Base-by-base conservation (phyloP, 2,797 vertebrate species). In the Gymnothorax reevesii region DNA sequence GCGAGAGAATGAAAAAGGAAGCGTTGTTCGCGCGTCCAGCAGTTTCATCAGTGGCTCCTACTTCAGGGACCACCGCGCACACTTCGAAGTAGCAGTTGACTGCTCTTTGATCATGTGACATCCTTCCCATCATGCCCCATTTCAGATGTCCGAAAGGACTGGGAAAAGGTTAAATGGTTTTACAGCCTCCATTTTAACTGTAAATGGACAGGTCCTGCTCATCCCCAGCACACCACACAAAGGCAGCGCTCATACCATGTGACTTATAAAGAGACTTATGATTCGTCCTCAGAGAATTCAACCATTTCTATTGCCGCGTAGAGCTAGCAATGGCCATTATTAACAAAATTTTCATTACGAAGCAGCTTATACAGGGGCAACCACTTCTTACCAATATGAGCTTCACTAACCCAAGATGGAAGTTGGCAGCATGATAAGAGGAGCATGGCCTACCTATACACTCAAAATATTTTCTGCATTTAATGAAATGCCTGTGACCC, bases 181-280 rank as follows among this genome's bases (percentile, higher is more conserved):
- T 4, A 79, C 33, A 22, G 54, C 13, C 59, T 17, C 0, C 15
- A 12, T 79, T 57, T 86, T 55, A 80, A 79, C 49, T 54, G 75
- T 86, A 82, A 86, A 64, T 33, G 0, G 85, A 80, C 7, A 86
- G 57, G 80, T 82, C 85, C 85, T 86, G 85, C 75, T 75, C 54
- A 75, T 75, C 55, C 73, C 12, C 59, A 77, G 49, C 79, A 33
- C 79, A 25, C 77, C 20, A 62, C 57, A 25, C 85, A 86, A 86
- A 86, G 79, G 55, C 59, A 55, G n/a, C 3, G 7, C 22, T 49
- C 22, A 62, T 22, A 57, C 85, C 77, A 79, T 52, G 52, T 54
- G 75, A 20, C 20, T 52, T n/a, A 79, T 64, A 62, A 86, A 7
- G 54, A 60, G 60, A 49, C 49, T 49, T 60, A 77, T 69, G 52